Percentiles rank a stretch among this genome's conserved stretches.
These are phyloP conservation scores for Melanotus villosus DNA, from an alignment of 2,888 invertebrate genomes.

Conservation along the genomic window DNA sequence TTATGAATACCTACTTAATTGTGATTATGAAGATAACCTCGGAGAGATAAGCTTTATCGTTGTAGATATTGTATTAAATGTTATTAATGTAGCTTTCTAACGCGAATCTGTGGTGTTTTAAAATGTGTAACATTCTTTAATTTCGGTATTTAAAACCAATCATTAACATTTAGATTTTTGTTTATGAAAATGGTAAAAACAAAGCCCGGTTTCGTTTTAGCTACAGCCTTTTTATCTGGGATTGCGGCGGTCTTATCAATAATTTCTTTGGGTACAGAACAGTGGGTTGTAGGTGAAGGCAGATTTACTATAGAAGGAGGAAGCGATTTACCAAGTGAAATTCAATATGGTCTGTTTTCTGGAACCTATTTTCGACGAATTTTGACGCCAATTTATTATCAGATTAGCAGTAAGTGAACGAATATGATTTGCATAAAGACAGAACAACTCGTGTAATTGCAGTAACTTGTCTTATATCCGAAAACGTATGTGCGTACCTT, in stretches of 20 bases:
- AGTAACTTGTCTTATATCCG: conserved; percentile 65
- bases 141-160: no score
- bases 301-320: conserved; percentile 23
- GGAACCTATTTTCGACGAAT: conserved; percentile 56
- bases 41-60: background rate
- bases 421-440: no score
- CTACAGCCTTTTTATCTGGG: conserved; percentile 59
- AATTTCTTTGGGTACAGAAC: conserved; percentile 61
- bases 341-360: conserved; percentile 61
- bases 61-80: no score
- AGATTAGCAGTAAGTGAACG: no score
- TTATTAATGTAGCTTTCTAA: no score
- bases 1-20: no score
- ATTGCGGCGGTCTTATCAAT: conserved; percentile 59
- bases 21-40: background rate
- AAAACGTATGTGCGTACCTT: conserved; percentile 66
- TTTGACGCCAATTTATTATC: no score
- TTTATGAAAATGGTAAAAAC: conserved; percentile 62
- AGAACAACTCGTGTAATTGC: no score
- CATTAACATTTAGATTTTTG: no score
- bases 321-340: conserved; percentile 33
- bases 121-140: no score
- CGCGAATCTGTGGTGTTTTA: no score
- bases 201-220: conserved; percentile 58
- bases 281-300: conserved; percentile 59